Evolutionary conservation across 2,113 vertebrate genomes (phyloP).

Genomic region (Neodontobutis hainanensis): DNA sequence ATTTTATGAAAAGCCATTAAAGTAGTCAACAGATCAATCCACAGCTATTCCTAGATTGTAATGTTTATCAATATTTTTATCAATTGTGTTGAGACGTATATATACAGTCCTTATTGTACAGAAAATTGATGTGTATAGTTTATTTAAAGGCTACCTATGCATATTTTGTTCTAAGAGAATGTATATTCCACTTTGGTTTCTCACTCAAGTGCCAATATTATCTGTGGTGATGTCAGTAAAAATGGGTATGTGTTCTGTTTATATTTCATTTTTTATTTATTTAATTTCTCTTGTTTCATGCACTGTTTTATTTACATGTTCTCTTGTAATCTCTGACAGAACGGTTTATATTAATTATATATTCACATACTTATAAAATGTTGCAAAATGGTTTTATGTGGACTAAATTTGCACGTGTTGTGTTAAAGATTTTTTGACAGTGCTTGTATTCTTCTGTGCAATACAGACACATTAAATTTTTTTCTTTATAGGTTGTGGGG

Average conservation of each 20-base stretch:
- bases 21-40: constrained; percentile 16
- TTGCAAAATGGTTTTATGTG: constrained; percentile 12
- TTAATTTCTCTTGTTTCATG: constrained; percentile 54
- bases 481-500: no score
- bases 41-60: constrained; percentile 3
- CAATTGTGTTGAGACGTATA: constrained; percentile 18
- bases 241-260: constrained; percentile 32
- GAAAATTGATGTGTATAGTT: constrained; percentile 62
- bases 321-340: constrained; percentile 52
- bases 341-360: constrained; percentile 34
- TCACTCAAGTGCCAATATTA: constrained; percentile 67
- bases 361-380: constrained; percentile 51
- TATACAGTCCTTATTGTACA: constrained; percentile 42
- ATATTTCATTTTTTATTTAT: constrained; percentile 52
- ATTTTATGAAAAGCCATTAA: constrained; percentile 19
- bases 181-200: constrained; percentile 29
- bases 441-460: no score
- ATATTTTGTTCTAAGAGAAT: constrained; percentile 42
- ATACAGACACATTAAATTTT: no score
- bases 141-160: constrained; percentile 59
- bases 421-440: no score
- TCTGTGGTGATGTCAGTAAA: constrained; percentile 51
- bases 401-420: not conserved
- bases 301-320: constrained; percentile 49
- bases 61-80: constrained; percentile 54